Conservation (phyloP, 2,888 invertebrate genomes). For the Neelides folsomi region DNA sequence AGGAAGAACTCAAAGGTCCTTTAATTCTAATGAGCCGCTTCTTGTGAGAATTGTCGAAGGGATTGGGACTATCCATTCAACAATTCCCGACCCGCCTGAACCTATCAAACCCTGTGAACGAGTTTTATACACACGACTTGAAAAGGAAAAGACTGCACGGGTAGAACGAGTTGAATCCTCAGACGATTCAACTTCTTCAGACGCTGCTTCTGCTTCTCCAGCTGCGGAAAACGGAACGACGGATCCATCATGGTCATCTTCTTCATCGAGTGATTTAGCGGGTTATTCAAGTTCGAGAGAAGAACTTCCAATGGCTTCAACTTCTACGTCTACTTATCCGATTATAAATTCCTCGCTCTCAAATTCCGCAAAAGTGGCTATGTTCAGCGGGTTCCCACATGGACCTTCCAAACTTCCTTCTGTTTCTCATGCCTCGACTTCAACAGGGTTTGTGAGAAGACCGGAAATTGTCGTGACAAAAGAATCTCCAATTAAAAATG, state of each 20-base stretch:
- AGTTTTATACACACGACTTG: conserved; percentile 21
- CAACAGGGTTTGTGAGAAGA: not conserved
- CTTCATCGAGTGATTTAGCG: conserved; percentile 22
- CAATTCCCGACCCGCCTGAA: not conserved
- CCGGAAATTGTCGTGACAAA: conserved; percentile 30
- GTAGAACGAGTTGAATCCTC: conserved; percentile 30
- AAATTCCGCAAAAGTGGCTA: not conserved
- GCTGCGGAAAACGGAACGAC: conserved; percentile 31
- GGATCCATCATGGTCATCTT: conserved; percentile 31
- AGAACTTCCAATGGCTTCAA: conserved; percentile 9
- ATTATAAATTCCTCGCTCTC: not conserved
- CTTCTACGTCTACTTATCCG: not conserved
- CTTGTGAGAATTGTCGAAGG: conserved; percentile 26
- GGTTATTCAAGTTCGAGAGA: conserved; percentile 22
- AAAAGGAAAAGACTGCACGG: conserved; percentile 24
- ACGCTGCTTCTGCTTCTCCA: conserved; percentile 26
- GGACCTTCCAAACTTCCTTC: conserved; percentile 1
- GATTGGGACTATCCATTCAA: conserved; percentile 16
- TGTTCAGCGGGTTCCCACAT: conserved; percentile 2
- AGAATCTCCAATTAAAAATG: conserved; percentile 15
- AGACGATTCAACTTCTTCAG: conserved; percentile 30
- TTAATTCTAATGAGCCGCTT: conserved; percentile 11
- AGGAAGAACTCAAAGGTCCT: not conserved
- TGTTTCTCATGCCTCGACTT: not conserved
- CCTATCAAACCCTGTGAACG: conserved; percentile 12